A percentile compares a stretch with the other conserved stretches of the same genome.
These are phyloP conservation scores for Rissa tridactyla DNA, from an alignment of 2,113 vertebrate species.

Conservation along the genomic window DNA sequence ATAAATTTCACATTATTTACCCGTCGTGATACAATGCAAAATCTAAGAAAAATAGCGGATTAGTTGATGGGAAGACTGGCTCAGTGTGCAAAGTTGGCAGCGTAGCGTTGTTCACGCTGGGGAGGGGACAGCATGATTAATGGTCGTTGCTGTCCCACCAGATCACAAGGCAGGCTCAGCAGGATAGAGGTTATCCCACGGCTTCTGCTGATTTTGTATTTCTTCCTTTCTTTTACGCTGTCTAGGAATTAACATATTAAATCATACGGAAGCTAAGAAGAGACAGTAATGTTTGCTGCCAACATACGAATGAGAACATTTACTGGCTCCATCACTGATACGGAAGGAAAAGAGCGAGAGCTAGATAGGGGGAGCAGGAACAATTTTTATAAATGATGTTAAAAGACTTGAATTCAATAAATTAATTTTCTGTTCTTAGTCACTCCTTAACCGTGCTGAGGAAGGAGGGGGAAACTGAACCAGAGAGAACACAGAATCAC, in stretches of 20 bases:
- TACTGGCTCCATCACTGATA: not conserved
- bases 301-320: not conserved
- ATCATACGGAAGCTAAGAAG: not conserved
- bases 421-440: not conserved
- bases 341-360: not conserved
- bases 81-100: not conserved
- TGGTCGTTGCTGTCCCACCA: not conserved
- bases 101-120: rapidly evolving
- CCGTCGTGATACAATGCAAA: not conserved
- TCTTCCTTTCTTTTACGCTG: not conserved
- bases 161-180: not conserved
- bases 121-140: not conserved
- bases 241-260: not conserved
- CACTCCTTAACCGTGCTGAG: not conserved
- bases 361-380: not conserved
- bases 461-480: not conserved
- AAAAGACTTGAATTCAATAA: not conserved
- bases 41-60: not conserved
- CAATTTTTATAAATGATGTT: not conserved
- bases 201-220: not conserved
- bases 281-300: not conserved
- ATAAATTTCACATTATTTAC: not conserved
- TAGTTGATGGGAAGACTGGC: not conserved
- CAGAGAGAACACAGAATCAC: not conserved
- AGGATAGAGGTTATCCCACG: not conserved